Base-by-base conservation (phyloP, 2,888 invertebrate genomes). In the Morpho helenor region DNA sequence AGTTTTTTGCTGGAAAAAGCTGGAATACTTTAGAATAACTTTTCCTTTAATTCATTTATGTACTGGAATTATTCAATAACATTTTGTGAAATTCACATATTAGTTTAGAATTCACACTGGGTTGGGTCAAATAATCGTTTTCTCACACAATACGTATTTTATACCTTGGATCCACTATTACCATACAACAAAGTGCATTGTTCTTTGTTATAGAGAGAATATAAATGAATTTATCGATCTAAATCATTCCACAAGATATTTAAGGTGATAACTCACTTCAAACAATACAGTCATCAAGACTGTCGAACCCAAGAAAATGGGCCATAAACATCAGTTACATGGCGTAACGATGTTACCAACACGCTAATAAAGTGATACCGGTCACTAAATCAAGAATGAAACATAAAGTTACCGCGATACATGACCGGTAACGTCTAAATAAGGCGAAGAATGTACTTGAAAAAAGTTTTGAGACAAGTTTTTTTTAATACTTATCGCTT, bases 381-480 rank as follows among this genome's bases (percentile, higher is more conserved):
- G 62, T 56, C 62, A 66, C 66, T 71, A 70, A 70, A 68, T 70
- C 69, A 70, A 68, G 63, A 65, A 59, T 61, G 61, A 66, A 64
- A 67, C 59, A 66, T 66, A 68, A 65, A 68, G 59, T 58, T 53
- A 64, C 60, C 54, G 60, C 60, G 49, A 31, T 58, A 56, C 62
- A 60, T 51, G 54, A 59, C 61, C 62, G 62, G 61, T 69, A 68
- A 67, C 60, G 66, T 63, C 64, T 64, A 64, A 68, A 65, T 66
- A 58, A 64, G 65, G 65, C 54, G 62, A 61, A 66, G 65, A 65
- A 65, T 67, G 54, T 62, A 49, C 50, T 51, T 57, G 60, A 61
- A 52, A 59, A 60, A 60, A 59, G 60, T 22, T 5, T 22, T 22
- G 52, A 40, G 49, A 44, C 50, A 45, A 50, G 49, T 42, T 41